Conservation (phyloP, 2,888 invertebrate species). For the Mamestra brassicae region DNA sequence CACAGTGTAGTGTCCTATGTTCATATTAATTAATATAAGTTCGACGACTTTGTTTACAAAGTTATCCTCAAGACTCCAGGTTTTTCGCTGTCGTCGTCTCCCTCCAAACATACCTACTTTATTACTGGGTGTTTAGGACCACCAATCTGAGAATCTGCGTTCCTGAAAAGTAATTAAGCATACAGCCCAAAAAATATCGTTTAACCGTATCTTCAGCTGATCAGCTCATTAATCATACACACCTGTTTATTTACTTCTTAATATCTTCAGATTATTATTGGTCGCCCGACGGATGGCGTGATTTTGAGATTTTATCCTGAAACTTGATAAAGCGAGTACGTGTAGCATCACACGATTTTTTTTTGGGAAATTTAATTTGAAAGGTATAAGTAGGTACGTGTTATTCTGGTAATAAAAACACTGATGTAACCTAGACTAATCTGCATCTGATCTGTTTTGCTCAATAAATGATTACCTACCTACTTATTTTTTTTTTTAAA, state of each 20-base stretch:
- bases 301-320: constrained; percentile 29
- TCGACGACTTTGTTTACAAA: too few species aligned
- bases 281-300: constrained; percentile 12
- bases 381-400: neutral
- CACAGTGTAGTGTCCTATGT: too few species aligned
- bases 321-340: constrained; percentile 16
- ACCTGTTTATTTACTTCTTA: neutral
- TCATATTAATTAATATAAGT: too few species aligned
- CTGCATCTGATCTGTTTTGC: too few species aligned
- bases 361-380: neutral
- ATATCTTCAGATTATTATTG: constrained; percentile 5
- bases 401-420: too few species aligned
- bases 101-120: neutral
- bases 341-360: neutral
- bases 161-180: neutral
- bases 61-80: too few species aligned
- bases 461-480: too few species aligned
- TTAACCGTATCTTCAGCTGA: neutral
- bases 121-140: neutral
- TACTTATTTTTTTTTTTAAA: neutral
- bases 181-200: neutral
- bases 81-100: neutral
- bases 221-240: constrained; percentile 3
- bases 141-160: neutral
- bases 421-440: too few species aligned